Base-by-base conservation (phyloP, 2,888 invertebrate genomes). In the Heliconius aoede region DNA sequence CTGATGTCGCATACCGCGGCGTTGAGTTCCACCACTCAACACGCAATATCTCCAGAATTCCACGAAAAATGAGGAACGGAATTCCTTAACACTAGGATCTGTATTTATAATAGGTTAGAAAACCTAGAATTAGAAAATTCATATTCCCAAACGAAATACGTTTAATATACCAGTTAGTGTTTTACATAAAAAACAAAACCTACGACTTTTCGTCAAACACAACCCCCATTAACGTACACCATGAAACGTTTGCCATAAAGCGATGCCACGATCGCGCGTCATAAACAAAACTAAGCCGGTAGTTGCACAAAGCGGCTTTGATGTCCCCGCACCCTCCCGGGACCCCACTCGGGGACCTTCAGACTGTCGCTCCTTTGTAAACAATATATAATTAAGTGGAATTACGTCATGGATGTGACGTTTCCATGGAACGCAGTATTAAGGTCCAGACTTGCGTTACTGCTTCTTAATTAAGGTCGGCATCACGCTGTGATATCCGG, bases 341-440 rank as follows among this genome's bases (percentile, higher is more conserved):
- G 15, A 13, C 13, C 58, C 36, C 40, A 21, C 4, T 9, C 60
- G 36, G 51, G 51, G 68, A 51, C 68, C 51, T n/a, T 30, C 30
- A 51, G 51, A 68, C 64, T 55, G 72, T 30, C 60, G 55, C 40
- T 36, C 75, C 75, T 72, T 64, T 72, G 68, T 67, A 75, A 78
- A 76, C 78, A 75, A 75, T 76, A 78, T 75, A 61, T 75, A 75
- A 78, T 78, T 75, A 76, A 77, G 67, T 73, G 61, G n/a, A 62
- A 62, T 62, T 72, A 62, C 72, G 26, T 62, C 60, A 32, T 72
- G 71, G 71, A 69, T 69, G 68, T 69, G 68, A 69, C 68, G 68
- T 69, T 69, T 51, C 21, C 46, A 46, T 21, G 28, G 58, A 26
- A 36, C 4, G 9, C 58, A 58, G 30, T 58, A 32, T 58, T 32